These are phyloP conservation scores for Mythimna ferrago DNA, from an alignment of 2,888 invertebrate genomes.

Conservation along the genomic window DNA sequence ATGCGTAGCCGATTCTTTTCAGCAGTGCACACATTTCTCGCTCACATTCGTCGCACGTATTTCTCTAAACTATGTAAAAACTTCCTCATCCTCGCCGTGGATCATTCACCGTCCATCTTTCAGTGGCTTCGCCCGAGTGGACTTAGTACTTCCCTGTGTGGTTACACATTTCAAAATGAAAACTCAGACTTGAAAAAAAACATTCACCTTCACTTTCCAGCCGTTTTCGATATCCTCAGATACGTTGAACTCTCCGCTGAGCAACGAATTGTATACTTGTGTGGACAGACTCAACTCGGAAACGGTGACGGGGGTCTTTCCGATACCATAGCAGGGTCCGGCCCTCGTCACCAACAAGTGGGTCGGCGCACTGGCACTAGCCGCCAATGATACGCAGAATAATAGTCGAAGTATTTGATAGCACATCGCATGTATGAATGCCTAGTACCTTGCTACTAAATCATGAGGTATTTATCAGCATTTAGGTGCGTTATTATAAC, in stretches of 20 bases:
- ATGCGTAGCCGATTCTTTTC: too few relatives aligned
- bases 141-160: too few relatives aligned
- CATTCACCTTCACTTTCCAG: conserved; percentile 75
- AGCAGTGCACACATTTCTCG: too few relatives aligned
- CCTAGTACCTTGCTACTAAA: conserved; percentile 14
- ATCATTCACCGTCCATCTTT: too few relatives aligned
- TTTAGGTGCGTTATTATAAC: conserved; percentile 18
- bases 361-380: conserved; percentile 65
- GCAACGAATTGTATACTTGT: conserved; percentile 68
- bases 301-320: conserved; percentile 54
- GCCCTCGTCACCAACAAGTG: conserved; percentile 72
- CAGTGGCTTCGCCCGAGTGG: too few relatives aligned
- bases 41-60: too few relatives aligned
- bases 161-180: background rate
- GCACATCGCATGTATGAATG: conserved; percentile 22
- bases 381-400: conserved; percentile 7
- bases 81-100: too few relatives aligned
- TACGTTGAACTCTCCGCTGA: conserved; percentile 74
- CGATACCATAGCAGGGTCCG: conserved; percentile 69
- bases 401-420: conserved; percentile 17
- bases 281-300: conserved; percentile 74
- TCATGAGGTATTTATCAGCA: background rate
- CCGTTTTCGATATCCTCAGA: conserved; percentile 72
- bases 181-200: background rate
- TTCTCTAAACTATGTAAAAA: too few relatives aligned